Base-by-base conservation (phyloP, 2,888 invertebrate genomes). In the Lasioglossum marginatum region DNA sequence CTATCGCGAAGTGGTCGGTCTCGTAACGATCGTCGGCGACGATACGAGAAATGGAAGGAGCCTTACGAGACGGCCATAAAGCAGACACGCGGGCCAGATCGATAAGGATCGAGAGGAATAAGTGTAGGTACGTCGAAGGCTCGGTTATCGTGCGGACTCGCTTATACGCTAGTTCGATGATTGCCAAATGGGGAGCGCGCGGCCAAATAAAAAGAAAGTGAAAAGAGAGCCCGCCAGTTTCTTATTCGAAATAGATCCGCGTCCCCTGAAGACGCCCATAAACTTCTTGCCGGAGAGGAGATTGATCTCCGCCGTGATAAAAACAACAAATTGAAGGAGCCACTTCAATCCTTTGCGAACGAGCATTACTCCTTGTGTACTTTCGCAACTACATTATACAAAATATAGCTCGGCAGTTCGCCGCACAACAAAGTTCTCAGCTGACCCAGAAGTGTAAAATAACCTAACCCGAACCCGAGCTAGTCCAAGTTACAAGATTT, bases 81-180 rank as follows among this genome's bases (percentile, higher is more conserved):
- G 66, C 16, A 40, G 37, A 40, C 37, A 40, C 52, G 40, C 57
- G 37, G 37, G 52, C 37, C 74, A 72, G 73, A 86, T 86, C 81
- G 90, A 89, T 90, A 85, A 85, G 79, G 75, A 90, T 90, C 86
- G 57, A 0, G 19, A 75, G 71, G 40, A n/a, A 70, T 43, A n/a
- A 70, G 70, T n/a, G 14, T n/a, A 40, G 40, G 12, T 40, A 40
- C 40, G 63, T 23, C 34, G 68, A 68, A 37, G 68, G 37, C 34
- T 68, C 68, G 37, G 68, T 68, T 68, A 37, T 68, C 34, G 34
- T 10, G 19, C 8, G 19, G 34, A 19, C 23, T 23, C 66, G 66
- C 66, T 66, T 52, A n/a, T 81, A 71, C 63, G 23, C 71, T 60
- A 72, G 72, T 23, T 45, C 72, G 78, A 77, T 76, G 72, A 72